These are phyloP conservation scores for Psix sp. DNA, from an alignment of 1,140 invertebrate species.

Conservation along the genomic window DNA sequence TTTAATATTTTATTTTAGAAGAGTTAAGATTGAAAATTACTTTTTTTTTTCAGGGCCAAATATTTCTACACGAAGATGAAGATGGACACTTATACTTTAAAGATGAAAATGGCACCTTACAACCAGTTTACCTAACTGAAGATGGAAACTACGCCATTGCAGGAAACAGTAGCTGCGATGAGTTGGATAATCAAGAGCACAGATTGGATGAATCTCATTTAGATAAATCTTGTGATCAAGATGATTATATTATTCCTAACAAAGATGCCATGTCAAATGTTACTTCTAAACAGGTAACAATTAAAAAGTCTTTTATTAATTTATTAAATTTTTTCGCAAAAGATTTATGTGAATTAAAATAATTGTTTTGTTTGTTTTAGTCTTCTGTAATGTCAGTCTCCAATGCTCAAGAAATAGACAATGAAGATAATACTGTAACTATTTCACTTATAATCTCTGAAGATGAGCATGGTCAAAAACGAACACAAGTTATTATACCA, in stretches of 20 bases:
- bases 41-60: conserved; percentile 67
- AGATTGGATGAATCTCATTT: conserved; percentile 54
- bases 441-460: conserved; percentile 76
- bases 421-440: conserved; percentile 74
- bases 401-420: conserved; percentile 63
- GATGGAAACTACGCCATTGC: conserved; percentile 75
- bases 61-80: conserved; percentile 74
- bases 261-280: conserved; percentile 54
- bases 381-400: conserved; percentile 13
- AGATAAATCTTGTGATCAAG: conserved; percentile 56
- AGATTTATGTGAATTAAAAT: conserved; percentile 1
- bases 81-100: conserved; percentile 75
- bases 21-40: conserved; percentile 9
- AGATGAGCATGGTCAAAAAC: conserved; percentile 74
- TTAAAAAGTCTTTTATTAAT: not conserved
- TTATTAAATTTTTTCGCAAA: not conserved
- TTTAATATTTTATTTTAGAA: conserved; percentile 10
- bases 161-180: conserved; percentile 63
- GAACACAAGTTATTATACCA: conserved; percentile 76
- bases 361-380: conserved; percentile 22
- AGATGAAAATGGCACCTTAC: conserved; percentile 70
- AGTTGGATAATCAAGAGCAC: conserved; percentile 63
- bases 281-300: conserved; percentile 61
- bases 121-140: conserved; percentile 73
- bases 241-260: conserved; percentile 63